Evolutionary conservation across 2,797 vertebrate genomes (phyloP).

Genomic region (Artibeus jamaicensis): DNA sequence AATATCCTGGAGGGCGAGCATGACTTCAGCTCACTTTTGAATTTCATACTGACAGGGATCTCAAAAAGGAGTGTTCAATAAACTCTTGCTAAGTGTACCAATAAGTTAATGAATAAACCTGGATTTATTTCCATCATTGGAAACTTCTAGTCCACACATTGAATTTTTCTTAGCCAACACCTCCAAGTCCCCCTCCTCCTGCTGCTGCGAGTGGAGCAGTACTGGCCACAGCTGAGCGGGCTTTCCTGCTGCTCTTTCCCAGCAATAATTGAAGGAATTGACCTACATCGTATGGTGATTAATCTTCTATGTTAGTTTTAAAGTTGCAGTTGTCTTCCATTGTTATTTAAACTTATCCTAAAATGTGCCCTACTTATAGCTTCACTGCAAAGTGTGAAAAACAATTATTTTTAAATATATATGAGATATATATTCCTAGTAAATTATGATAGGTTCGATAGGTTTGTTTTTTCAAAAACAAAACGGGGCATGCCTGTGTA

Average conservation of each 20-base stretch:
- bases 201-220: neutral
- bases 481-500: neutral
- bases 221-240: neutral
- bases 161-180: neutral
- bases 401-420: neutral
- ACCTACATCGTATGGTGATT: neutral
- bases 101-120: neutral
- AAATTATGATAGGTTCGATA: neutral
- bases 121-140: neutral
- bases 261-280: neutral
- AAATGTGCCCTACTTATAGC: neutral
- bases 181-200: neutral
- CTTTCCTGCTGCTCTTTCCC: neutral
- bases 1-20: neutral
- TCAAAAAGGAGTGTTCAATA: neutral
- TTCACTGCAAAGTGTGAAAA: neutral
- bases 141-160: neutral
- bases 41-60: neutral
- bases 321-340: neutral
- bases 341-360: conserved; percentile 25
- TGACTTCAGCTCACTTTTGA: neutral
- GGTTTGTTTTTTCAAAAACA: neutral
- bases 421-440: neutral
- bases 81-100: neutral
- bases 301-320: neutral